These are phyloP conservation scores for Sterrhoptilus dennistouni DNA, from an alignment of 2,113 vertebrate species.

Conservation along the genomic window DNA sequence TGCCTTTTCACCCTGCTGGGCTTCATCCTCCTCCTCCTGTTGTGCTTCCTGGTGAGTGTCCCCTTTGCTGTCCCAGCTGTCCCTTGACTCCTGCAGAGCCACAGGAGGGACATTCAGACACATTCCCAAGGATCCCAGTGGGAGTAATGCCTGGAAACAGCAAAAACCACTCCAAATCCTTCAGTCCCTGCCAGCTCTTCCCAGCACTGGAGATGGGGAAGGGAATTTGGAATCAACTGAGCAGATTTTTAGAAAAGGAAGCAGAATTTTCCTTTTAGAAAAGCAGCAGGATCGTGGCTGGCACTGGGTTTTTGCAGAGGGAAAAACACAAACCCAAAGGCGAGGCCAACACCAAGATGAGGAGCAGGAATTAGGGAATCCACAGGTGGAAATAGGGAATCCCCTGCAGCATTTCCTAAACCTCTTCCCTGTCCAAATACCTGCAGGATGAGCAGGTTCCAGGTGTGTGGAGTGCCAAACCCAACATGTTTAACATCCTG, in stretches of 20 bases:
- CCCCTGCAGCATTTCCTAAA: not conserved
- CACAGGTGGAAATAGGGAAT: not conserved
- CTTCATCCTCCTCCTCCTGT: conserved; percentile 60
- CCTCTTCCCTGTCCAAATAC: not conserved
- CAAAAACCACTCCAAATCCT: not conserved
- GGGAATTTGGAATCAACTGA: not conserved
- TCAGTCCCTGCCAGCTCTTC: not conserved
- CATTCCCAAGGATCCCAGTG: not conserved
- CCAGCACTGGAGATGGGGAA: not conserved
- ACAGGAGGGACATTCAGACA: not conserved
- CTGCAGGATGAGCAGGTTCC: not conserved
- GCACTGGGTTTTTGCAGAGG: not conserved
- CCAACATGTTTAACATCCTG: not conserved
- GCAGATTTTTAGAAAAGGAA: not conserved
- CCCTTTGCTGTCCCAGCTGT: not conserved
- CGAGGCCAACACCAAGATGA: not conserved
- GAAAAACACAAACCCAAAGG: not conserved
- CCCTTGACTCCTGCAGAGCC: not conserved
- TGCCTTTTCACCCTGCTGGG: conserved; percentile 68
- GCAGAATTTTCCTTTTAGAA: not conserved
- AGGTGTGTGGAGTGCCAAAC: not conserved
- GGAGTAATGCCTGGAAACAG: not conserved
- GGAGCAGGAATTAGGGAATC: not conserved
- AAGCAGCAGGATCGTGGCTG: not conserved
- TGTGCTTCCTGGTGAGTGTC: conserved; percentile 73